Evolutionary conservation across 2,888 invertebrate species (phyloP).

Genomic region (Sesia apiformis): DNA sequence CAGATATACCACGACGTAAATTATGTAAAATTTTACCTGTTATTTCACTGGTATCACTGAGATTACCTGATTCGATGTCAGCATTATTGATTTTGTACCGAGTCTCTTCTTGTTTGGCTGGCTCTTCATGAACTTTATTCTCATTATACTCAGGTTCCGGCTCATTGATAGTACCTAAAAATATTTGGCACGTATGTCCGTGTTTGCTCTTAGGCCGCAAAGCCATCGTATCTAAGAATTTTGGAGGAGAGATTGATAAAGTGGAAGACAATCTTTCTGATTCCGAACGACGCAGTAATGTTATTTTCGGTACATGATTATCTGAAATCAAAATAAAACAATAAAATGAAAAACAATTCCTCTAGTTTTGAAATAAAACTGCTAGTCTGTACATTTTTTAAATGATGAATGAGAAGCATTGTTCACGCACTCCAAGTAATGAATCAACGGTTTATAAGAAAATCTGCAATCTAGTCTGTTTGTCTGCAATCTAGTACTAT

Average conservation of each 20-base stretch:
- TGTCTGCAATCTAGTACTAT: no score
- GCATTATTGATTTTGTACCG: slow-evolving; percentile 14
- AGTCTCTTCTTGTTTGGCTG: slow-evolving; percentile 10
- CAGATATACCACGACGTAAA: slow-evolving; percentile 53
- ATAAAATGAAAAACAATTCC: background rate
- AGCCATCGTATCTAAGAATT: slow-evolving; percentile 89
- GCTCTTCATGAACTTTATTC: slow-evolving; percentile 8
- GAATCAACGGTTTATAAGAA: no score
- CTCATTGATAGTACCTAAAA: slow-evolving; percentile 63
- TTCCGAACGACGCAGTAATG: slow-evolving; percentile 59
- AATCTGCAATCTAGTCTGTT: no score
- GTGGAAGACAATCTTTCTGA: slow-evolving; percentile 55
- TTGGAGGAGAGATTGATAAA: slow-evolving; percentile 66
- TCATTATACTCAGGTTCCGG: slow-evolving; percentile 17
- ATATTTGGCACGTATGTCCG: slow-evolving; percentile 77
- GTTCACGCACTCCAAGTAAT: no score
- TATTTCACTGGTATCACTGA: slow-evolving; percentile 62
- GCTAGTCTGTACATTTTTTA: no score
- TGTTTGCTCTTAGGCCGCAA: slow-evolving; percentile 78
- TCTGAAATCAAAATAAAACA: slow-evolving; percentile 38
- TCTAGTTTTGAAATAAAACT: no score
- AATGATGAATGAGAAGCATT: no score
- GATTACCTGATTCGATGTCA: slow-evolving; percentile 44
- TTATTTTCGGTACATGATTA: slow-evolving; percentile 56
- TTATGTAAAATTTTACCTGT: slow-evolving; percentile 53